Evolutionary conservation across 2,888 invertebrate species (phyloP), one percentile per base, ranked within the genome.

Genomic region (Andrena haemorrhoa): DNA sequence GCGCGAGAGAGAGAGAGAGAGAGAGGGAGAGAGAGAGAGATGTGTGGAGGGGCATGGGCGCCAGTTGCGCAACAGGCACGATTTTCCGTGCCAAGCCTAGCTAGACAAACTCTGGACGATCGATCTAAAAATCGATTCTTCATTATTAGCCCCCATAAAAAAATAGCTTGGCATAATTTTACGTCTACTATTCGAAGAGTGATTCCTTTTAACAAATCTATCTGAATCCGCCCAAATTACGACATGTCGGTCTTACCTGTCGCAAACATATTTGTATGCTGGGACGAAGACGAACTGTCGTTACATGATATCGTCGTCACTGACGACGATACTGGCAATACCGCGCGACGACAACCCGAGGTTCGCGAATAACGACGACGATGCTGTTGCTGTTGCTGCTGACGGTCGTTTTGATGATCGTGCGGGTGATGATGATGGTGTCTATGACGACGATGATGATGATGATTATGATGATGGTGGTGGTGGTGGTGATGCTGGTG

Each of bases 61-160:
- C 20, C 51, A 49, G 20, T 74, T 74, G 72, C 60, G 73, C 81
- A 79, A 79, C 73, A 79, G 23, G 33, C 58, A 79, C 51, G 20
- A 60, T 65, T 75, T 75, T 75, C 23, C 70, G 29, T 64, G 58
- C 26, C 69, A 53, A 70, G 70, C 29, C 51, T 70, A 29, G 47
- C 51, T 70, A 29, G 47, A 10, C 12, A 6, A 12, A 8, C 29
- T 16, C 10, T 5, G 7, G 12, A 83, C 53, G 83, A 78, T 82
- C 85, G 74, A 75, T 89, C 86, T 56, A 0, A 6, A 64, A 75
- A 53, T 41, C 75, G 10, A 69, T 68, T 10, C 33, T 8, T 31
- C 23, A n/a, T 20, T 12, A 33, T 49, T 26, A 16, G 5, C 16
- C 26, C n/a, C 20, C 20, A 26, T 10, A 26, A 12, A 47, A 63